Evolutionary conservation across 2,113 vertebrate genomes (phyloP), one percentile per base, ranked within the genome.

Genomic region (Pelvicachromis taeniatus): DNA sequence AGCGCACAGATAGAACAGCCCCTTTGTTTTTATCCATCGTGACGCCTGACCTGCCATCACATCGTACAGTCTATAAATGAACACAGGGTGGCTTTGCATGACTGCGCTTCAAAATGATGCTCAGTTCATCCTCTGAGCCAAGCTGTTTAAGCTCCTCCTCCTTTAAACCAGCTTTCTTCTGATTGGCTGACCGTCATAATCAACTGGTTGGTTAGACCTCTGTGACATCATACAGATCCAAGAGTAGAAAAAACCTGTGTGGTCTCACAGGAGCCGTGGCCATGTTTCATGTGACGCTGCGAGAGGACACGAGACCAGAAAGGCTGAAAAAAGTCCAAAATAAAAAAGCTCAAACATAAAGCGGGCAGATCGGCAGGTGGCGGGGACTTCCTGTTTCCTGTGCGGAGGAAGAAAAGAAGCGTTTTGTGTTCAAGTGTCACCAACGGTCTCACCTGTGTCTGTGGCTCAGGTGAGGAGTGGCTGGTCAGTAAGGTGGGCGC

Each of bases 381-480:
- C 63, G n/a, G 5, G 13, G 0, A 70, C 65, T 70, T 70, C 38
- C 38, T 70, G 63, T 45, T 70, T 48, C 40, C 59, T 29, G 23
- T 48, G 5, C 14, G 26, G 13, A 70, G 16, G 29, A 21, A 29
- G 40, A 26, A 70, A 70, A 70, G 5, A 4, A 35, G 26, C 0
- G 4, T 73, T 73, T 48, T 29, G 11, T 23, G n/a, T 35, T 63
- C 9, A 7, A 11, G 31, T 63, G 59, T 63, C 31, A 63, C 17
- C 0, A 38, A 35, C 59, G n/a, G 31, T 63, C 29, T 19, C 31
- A 31, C 35, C 48, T 61, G 54, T 81, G 54, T 79, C 4, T 75
- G 31, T 50, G 12, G 3, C 23, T 5, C 92, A 98, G 98, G 97
- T 29, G 97, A 99, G 91, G 98, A 98, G 91, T 99, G 97, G 98